Base-by-base conservation (phyloP, 2,888 invertebrate genomes). In the Loripinus fragilis region DNA sequence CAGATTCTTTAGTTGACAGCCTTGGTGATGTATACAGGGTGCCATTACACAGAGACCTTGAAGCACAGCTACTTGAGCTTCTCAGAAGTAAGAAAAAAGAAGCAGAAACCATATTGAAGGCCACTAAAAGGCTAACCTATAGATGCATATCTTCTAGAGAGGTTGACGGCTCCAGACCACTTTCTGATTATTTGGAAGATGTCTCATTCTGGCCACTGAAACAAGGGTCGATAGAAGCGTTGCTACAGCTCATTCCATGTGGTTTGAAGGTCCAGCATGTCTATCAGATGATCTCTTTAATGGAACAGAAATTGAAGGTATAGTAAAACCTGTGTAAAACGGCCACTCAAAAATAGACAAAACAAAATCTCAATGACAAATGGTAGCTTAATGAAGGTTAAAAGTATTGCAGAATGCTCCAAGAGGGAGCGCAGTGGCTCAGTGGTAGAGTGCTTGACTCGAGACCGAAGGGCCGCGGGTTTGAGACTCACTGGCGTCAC, bases 131-230 rank as follows among this genome's bases (percentile, higher is more conserved):
- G 52, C 86, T 87, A 70, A 68, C 82, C 20, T 79, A 84, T 60
- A 71, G 87, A 80, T 84, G 81, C 74, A 42, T 87, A 35, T 74
- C 78, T 23, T 30, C 76, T 23, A 74, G 76, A 10, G 76, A 78
- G n/a, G 69, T 78, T 8, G 71, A 73, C 35, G 5, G 68, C 5
- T 66, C 74, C 12, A 74, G 72, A 28, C 65, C 76, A 15, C 48
- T 87, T 5, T 28, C 76, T 7, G 75, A 83, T 8, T 83, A 77
- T 23, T 33, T 88, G 10, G 70, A 64, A 3, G 80, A 86, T 42
- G 42, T 55, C 35, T 83, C 82, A 1, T 80, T 87, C 41, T 88
- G 88, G 88, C 41, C 83, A n/a, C n/a, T n/a, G n/a, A n/a, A n/a
- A n/a, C n/a, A n/a, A n/a, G n/a, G n/a, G n/a, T n/a, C n/a, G n/a